phyloP scores from a whole-genome alignment of 2,797 vertebrate species.

The Coendou prehensilis region DNA sequence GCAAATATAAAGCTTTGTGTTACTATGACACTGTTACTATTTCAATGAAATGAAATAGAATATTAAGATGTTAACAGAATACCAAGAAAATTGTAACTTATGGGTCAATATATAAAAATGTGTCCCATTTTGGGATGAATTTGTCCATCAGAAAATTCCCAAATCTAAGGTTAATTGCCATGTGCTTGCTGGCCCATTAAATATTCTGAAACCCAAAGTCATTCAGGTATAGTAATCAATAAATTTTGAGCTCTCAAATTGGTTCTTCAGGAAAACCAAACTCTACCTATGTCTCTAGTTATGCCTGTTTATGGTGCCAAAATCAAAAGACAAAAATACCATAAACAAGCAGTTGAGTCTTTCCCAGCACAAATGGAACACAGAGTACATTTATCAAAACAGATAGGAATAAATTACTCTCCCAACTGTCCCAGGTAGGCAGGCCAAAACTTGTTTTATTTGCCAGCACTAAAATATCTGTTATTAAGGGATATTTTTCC shows the following conservation, averaged over 20 bases:
- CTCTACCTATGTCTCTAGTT: conserved; percentile 5
- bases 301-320: conserved; percentile 51
- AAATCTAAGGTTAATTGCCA: not conserved
- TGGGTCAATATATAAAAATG: not conserved
- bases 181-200: not conserved
- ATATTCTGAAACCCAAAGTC: conserved; percentile 27
- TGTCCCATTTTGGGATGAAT: not conserved
- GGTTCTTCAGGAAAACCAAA: conserved; percentile 39
- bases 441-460: conserved; percentile 39
- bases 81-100: conserved; percentile 19
- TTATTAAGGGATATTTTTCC: conserved; percentile 18
- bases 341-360: conserved; percentile 59
- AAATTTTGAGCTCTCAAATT: not conserved
- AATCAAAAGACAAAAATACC: conserved; percentile 67
- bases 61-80: not conserved
- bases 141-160: conserved; percentile 22
- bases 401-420: conserved; percentile 53
- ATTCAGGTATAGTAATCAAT: not conserved
- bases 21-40: conserved; percentile 9
- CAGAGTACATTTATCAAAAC: conserved; percentile 43
- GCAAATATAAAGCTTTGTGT: conserved; percentile 5
- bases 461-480: conserved; percentile 46
- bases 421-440: conserved; percentile 44
- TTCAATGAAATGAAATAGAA: conserved; percentile 13
- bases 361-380: conserved; percentile 67